Evolutionary conservation across 2,888 invertebrate species (phyloP).

Genomic region (Chrysolina americana): DNA sequence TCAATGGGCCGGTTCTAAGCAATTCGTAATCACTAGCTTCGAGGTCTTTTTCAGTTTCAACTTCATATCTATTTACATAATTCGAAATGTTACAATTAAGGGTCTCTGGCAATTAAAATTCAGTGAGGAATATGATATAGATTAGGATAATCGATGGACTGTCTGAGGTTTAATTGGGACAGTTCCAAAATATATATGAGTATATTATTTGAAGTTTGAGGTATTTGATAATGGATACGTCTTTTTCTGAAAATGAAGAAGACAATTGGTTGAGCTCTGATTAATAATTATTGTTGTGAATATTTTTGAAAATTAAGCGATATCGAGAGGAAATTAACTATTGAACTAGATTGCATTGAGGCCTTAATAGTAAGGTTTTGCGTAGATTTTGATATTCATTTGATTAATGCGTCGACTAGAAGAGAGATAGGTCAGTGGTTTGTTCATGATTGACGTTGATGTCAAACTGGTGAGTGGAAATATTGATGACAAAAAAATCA

Average conservation of each 20-base stretch:
- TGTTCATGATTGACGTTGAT: too few relatives aligned
- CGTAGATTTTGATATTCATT: too few relatives aligned
- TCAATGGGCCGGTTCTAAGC: conserved; percentile 36
- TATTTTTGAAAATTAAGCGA: background rate
- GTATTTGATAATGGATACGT: conserved; percentile 1
- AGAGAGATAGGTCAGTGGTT: too few relatives aligned
- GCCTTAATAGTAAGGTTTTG: too few relatives aligned
- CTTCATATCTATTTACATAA: conserved; percentile 42
- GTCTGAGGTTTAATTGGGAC: conserved; percentile 36
- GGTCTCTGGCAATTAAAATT: conserved; percentile 46
- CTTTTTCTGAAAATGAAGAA: background rate
- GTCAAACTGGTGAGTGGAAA: too few relatives aligned
- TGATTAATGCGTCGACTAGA: too few relatives aligned
- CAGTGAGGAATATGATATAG: conserved; percentile 43
- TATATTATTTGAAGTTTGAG: conserved; percentile 1
- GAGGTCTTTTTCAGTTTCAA: conserved; percentile 22
- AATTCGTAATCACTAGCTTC: conserved; percentile 20
- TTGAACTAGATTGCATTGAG: too few relatives aligned
- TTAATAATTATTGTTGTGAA: background rate
- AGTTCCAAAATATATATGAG: background rate
- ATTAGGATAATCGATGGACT: conserved; percentile 43
- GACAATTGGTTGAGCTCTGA: background rate
- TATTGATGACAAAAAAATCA: too few relatives aligned
- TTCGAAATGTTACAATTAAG: conserved; percentile 40
- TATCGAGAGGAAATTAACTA: too few relatives aligned